These are phyloP conservation scores for Anas acuta DNA, from an alignment of 2,797 vertebrate genomes.

Conservation along the genomic window DNA sequence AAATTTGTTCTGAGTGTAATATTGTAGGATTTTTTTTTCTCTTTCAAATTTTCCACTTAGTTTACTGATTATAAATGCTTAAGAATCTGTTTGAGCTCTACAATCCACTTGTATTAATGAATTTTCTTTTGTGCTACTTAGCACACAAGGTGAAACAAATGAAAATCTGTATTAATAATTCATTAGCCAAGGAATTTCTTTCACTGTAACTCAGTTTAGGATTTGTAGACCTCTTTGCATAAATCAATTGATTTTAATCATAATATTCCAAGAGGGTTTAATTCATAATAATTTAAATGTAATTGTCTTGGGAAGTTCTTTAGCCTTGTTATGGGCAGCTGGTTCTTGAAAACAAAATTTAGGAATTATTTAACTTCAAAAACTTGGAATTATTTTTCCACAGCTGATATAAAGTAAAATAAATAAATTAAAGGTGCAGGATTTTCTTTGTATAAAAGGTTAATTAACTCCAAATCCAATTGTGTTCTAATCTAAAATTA, in stretches of 20 bases:
- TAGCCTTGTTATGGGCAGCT: slow-evolving; percentile 30
- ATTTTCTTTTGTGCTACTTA: slow-evolving; percentile 32
- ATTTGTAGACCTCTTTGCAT: slow-evolving; percentile 38
- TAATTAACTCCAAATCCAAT: slow-evolving; percentile 21
- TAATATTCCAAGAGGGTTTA: slow-evolving; percentile 33
- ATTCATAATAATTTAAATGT: slow-evolving; percentile 43
- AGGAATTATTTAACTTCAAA: slow-evolving; percentile 27
- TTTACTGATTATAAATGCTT: slow-evolving; percentile 17
- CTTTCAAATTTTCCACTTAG: neutral
- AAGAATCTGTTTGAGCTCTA: slow-evolving; percentile 7
- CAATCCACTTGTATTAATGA: neutral
- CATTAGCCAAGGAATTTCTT: slow-evolving; percentile 10
- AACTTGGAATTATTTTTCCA: slow-evolving; percentile 12
- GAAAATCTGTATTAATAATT: slow-evolving; percentile 60
- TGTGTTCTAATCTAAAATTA: slow-evolving; percentile 38
- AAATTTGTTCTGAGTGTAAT: neutral
- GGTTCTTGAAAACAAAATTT: slow-evolving; percentile 6
- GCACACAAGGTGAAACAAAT: slow-evolving; percentile 39
- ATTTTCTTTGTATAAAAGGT: neutral
- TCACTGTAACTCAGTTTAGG: neutral
- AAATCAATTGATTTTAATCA: slow-evolving; percentile 46
- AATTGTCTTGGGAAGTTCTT: slow-evolving; percentile 30
- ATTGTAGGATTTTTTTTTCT: neutral
- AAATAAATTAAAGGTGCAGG: neutral
- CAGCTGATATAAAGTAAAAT: slow-evolving; percentile 36